Percentiles rank a stretch among this genome's conserved stretches.
phyloP scores from a whole-genome alignment of 2,113 vertebrate species.

The Hippocampus mohnikei region DNA sequence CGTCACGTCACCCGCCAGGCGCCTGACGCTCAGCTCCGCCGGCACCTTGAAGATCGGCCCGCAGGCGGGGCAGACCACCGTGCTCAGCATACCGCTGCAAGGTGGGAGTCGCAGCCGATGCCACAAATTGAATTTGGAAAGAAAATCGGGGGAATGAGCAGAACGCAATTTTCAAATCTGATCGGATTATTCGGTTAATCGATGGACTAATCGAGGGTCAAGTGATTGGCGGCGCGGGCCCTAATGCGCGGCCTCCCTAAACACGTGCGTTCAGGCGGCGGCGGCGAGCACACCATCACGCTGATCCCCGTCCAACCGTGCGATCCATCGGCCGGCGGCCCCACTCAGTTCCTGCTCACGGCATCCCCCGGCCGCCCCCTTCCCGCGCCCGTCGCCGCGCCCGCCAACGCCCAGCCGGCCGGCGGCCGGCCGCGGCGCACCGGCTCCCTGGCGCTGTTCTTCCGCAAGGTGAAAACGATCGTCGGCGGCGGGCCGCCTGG shows the following conservation, averaged over 20 bases:
- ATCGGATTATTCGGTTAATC: too few relatives aligned
- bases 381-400: conserved; percentile 18
- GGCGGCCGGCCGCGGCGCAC: conserved; percentile 79
- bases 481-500: too few relatives aligned
- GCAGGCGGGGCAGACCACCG: conserved; percentile 45
- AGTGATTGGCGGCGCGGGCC: too few relatives aligned
- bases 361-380: conserved; percentile 64
- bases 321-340: conserved; percentile 57
- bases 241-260: too few relatives aligned
- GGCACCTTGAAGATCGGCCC: conserved; percentile 53
- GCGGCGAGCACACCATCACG: conserved; percentile 77
- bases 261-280: conserved; percentile 60
- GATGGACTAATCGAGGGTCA: too few relatives aligned
- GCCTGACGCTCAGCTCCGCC: conserved; percentile 46
- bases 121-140: too few relatives aligned
- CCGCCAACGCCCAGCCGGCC: conserved; percentile 56
- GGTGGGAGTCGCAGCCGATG: conserved; percentile 59
- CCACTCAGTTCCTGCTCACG: conserved; percentile 78
- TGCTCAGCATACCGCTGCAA: conserved; percentile 81
- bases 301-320: conserved; percentile 78
- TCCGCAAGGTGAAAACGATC: conserved; percentile 81
- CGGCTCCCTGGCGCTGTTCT: conserved; percentile 92
- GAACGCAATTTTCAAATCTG: too few relatives aligned
- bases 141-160: too few relatives aligned
- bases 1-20: conserved; percentile 70